Evolutionary conservation across 2,888 invertebrate species (phyloP), one percentile per base, ranked within the genome.

Genomic region (Raillietiella orientalis): DNA sequence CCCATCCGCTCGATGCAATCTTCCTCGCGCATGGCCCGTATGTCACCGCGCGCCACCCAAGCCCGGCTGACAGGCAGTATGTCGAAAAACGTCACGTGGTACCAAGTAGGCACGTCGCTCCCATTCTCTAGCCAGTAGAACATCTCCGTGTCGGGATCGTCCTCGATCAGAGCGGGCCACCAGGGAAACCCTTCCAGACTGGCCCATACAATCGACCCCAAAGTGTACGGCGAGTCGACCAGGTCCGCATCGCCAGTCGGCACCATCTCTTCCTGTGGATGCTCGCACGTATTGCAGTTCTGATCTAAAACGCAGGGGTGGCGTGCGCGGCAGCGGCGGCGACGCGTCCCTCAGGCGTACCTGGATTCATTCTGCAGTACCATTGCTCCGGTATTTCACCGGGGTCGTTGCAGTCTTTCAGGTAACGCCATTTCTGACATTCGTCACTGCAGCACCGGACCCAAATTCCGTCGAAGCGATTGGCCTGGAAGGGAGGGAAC

Each of bases 131-230:
- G 42, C 58, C 57, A 58, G 37, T 55, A 59, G 39, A 48, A 62
- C 30, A 52, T 51, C 32, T 58, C 56, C 0, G 46, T 45, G 32
- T 63, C 59, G 0, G 63, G 62, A 35, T 58, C 58, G 37, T 62
- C 60, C 32, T 64, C 63, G 1, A 66, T 55, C 52, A 67, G 59
- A 2, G 57, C 65, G 3, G 66, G 66, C 64, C 64, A 66, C 61
- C 61, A 63, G 2, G 64, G 63, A 46, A 50, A 62, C 14, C 59
- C 59, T 0, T 43, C 34, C 32, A 59, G 33, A 19, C 49, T 53
- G 0, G 58, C 66, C 59, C 62, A 59, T 1, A 66, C 66, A 20
- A 66, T 34, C 11, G 63, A 62, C 1, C 66, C 66, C 4, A 59
- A 56, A 3, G 58, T 53, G 36, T 55, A 65, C 30, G 47, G 41